Conservation (phyloP, 2,113 vertebrate species). For the Hylia prasina region DNA sequence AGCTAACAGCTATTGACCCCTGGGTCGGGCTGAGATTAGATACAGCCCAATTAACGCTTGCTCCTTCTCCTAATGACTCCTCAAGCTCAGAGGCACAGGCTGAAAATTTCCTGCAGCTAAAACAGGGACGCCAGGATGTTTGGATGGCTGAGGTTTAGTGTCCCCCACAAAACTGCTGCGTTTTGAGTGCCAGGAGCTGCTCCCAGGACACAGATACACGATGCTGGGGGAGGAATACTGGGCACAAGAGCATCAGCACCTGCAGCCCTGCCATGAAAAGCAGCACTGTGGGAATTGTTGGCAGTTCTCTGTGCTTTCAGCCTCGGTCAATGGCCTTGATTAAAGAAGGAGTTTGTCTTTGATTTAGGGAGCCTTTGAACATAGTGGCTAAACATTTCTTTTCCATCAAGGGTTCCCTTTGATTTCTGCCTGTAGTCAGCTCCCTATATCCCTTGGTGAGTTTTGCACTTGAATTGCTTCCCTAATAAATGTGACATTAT, state of each 20-base stretch:
- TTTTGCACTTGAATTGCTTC: constrained; percentile 20
- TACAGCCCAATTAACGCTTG: neutral
- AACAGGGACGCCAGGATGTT: neutral
- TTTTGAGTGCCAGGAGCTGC: neutral
- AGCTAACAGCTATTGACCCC: neutral
- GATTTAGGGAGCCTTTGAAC: constrained; percentile 58
- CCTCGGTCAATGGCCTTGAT: constrained; percentile 46
- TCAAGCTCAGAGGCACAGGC: neutral
- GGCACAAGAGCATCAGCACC: neutral
- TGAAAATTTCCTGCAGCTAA: neutral
- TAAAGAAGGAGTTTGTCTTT: constrained; percentile 62
- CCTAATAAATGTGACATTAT: constrained; percentile 31
- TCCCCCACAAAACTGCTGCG: neutral
- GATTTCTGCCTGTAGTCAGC: constrained; percentile 32
- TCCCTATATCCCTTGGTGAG: neutral
- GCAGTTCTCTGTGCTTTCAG: neutral
- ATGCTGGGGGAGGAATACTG: neutral
- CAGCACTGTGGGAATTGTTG: neutral
- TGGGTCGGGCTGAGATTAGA: constrained; percentile 10
- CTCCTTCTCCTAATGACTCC: neutral
- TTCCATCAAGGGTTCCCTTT: constrained; percentile 39
- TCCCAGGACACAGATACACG: neutral
- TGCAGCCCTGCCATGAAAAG: neutral
- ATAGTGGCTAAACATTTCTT: constrained; percentile 28
- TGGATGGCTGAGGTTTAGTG: neutral